These are phyloP conservation scores for Etheostoma perlongum DNA, from an alignment of 2,797 vertebrate genomes.

Conservation along the genomic window DNA sequence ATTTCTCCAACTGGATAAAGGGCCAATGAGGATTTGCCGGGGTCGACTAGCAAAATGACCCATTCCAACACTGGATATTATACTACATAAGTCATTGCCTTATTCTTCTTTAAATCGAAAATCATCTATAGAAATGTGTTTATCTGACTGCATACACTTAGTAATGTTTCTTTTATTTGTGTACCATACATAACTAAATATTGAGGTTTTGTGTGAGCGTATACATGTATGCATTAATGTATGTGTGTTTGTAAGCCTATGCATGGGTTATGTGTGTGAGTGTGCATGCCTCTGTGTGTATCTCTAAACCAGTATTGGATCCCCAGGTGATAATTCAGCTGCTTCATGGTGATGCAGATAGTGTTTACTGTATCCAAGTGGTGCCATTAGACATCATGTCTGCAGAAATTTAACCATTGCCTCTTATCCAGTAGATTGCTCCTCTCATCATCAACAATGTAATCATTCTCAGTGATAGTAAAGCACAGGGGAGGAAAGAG, in stretches of 20 bases:
- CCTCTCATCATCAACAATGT: constrained; percentile 75
- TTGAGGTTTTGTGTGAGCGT: constrained; percentile 3
- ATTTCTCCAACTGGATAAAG: constrained; percentile 67
- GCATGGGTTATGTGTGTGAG: constrained; percentile 4
- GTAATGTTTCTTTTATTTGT: constrained; percentile 1
- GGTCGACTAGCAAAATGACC: constrained; percentile 78
- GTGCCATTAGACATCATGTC: constrained; percentile 77
- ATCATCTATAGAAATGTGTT: constrained; percentile 51
- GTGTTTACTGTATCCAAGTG: constrained; percentile 75
- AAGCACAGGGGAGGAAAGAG: constrained; percentile 69
- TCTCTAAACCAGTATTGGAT: constrained; percentile 49
- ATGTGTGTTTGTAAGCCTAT: constrained; percentile 27
- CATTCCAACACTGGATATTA: constrained; percentile 76
- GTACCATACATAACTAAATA: not conserved
- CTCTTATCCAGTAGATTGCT: constrained; percentile 67
- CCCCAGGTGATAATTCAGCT: constrained; percentile 70
- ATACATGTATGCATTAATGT: not conserved
- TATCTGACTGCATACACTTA: constrained; percentile 30
- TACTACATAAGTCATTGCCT: constrained; percentile 76
- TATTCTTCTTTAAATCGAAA: constrained; percentile 64
- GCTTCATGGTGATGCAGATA: constrained; percentile 73
- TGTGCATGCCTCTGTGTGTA: constrained; percentile 17
- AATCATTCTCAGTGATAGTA: constrained; percentile 78
- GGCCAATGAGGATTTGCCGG: constrained; percentile 64
- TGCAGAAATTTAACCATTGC: constrained; percentile 63